These are phyloP conservation scores for Pogonomyrmex barbatus DNA, from an alignment of 1,140 invertebrate species.

Conservation along the genomic window DNA sequence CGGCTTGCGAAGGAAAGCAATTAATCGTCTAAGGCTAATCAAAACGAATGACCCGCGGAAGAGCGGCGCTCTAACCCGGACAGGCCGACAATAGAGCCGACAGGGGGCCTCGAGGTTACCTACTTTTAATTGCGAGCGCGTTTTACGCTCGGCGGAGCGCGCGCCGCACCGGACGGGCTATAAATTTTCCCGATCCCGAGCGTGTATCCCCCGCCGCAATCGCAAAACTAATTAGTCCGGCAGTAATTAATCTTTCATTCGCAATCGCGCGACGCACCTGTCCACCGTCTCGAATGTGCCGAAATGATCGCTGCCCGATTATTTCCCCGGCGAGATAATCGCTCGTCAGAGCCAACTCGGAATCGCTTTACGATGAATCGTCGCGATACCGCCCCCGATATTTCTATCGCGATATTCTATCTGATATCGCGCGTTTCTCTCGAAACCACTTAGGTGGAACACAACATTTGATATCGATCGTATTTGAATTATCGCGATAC, in stretches of 20 bases:
- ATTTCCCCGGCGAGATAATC: neutral
- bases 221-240: constrained; percentile 60
- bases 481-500: neutral
- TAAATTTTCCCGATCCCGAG: constrained; percentile 42
- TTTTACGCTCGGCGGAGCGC: constrained; percentile 51
- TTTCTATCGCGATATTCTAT: too few relatives aligned
- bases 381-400: neutral
- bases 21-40: constrained; percentile 46
- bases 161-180: constrained; percentile 37
- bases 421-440: neutral
- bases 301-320: neutral
- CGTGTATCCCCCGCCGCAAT: constrained; percentile 28
- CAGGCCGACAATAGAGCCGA: constrained; percentile 51
- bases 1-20: constrained; percentile 34
- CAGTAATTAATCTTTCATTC: constrained; percentile 60
- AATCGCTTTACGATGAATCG: neutral
- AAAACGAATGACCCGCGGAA: constrained; percentile 48
- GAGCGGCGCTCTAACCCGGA: constrained; percentile 38
- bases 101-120: constrained; percentile 49
- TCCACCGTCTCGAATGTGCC: constrained; percentile 2
- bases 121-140: constrained; percentile 62
- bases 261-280: constrained; percentile 20
- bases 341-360: neutral
- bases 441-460: neutral
- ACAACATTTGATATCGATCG: neutral